Base-by-base conservation (phyloP, 2,888 invertebrate species). In the Xanthorhoe designata region DNA sequence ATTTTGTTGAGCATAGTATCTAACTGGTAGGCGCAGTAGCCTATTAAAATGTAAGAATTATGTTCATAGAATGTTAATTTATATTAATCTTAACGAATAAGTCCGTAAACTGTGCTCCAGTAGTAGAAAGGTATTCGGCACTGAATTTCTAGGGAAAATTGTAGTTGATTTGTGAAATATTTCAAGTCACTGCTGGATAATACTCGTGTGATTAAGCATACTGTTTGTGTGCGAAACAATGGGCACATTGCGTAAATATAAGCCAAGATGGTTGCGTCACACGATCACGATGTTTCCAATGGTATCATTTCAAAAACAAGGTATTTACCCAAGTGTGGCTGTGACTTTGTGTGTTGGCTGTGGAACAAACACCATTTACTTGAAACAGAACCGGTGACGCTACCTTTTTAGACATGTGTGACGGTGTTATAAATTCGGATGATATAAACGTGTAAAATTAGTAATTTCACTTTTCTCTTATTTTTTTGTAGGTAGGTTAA, bases 321-420 rank as follows among this genome's bases (percentile, higher is more conserved):
- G 74, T 91, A 87, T 92, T 90, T 87, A 87, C 84, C 87, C 91
- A 92, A 92, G 88, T 92, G 92, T 77, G 66, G 68, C 57, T 71
- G 66, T 80, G 82, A 84, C 86, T 84, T 84, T 87, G 85, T 83
- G 70, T 74, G 24, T 4, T 42, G 29, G 47, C 57, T 59, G 52
- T 63, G 53, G 63, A 57, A 69, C 67, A 71, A 66, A 71, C 70
- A 74, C 69, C 66, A 74, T 73, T 66, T 72, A 63, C 63, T 68
- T 66, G 64, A 74, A 73, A 70, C 74, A 74, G 79, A 78, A 78
- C 75, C 77, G 74, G 75, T 42, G 38, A 42, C 38, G 32, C 0
- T 32, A 32, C 8, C 13, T 71, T 18, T n/a, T 7, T 47, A 15
- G 7, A 10, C n/a, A 45, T 42, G n/a, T n/a, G n/a, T n/a, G n/a